Base-by-base conservation (phyloP, 2,797 vertebrate species). In the Lindbergichthys nudifrons region DNA sequence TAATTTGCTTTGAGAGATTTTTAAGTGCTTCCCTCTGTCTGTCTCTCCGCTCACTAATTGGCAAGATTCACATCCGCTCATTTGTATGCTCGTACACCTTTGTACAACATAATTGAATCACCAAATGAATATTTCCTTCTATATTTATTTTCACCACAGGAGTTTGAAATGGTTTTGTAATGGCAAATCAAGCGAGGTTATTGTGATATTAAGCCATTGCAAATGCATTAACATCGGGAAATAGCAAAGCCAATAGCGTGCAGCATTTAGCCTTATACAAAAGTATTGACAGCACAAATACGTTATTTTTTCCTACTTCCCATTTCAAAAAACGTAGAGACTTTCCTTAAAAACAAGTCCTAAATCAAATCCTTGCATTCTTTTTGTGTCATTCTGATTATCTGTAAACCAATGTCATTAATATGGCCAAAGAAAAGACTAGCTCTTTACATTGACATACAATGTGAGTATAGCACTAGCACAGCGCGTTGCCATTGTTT, bases 41-140 rank as follows among this genome's bases (percentile, higher is more conserved):
- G 16, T 61, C 12, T 43, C 46, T 57, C 21, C 51, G 43, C 56
- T 57, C n/a, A 63, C 32, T 70, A 78, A 77, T 63, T 78, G 23
- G 10, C 10, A 43, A 70, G 56, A 74, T 53, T 51, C 70, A 36
- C 62, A 61, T 53, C 21, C 0, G 0, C 70, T 78, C 52, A 59
- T 74, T 57, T 21, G 66, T 71, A 67, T 75, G 51, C 42, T 4
- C 14, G 39, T 62, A 56, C 60, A 70, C 56, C 50, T 73, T 72
- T 61, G 18, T 39, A 65, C 26, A 65, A 51, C 3, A 57, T 57
- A 71, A 65, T 42, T 65, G 48, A 65, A 54, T 10, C 26, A 59
- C 13, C 9, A 21, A 65, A 56, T 61, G 4, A 18, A 50, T 56
- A 46, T 48, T 61, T 73, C 23, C 12, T 39, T 47, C 56, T 70